These are phyloP conservation scores for Epirrhoe tristata DNA, from an alignment of 2,888 invertebrate species.

Conservation along the genomic window DNA sequence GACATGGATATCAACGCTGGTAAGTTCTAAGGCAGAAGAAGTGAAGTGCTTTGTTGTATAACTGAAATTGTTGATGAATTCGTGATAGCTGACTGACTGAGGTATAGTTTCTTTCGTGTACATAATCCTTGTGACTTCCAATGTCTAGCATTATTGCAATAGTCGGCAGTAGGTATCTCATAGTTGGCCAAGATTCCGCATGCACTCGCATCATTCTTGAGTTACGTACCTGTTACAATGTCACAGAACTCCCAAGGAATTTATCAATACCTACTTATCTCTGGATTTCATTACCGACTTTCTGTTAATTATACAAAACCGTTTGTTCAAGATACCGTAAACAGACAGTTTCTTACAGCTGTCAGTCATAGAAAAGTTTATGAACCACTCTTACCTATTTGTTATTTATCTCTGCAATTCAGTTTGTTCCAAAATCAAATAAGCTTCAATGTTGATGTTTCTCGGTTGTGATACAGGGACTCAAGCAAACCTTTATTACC, in stretches of 20 bases:
- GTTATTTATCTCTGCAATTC: conserved; percentile 10
- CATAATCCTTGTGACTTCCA: conserved; percentile 2
- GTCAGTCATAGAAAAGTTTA: conserved; percentile 15
- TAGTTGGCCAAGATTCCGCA: background rate
- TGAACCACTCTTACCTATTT: conserved; percentile 7
- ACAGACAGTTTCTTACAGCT: conserved; percentile 6
- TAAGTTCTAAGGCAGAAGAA: conserved; percentile 52
- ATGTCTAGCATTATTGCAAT: background rate
- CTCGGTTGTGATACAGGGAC: background rate
- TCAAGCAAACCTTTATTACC: background rate
- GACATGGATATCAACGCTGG: conserved; percentile 83
- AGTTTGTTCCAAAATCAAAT: conserved; percentile 1
- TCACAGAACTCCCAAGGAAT: conserved; percentile 6
- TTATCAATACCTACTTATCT: background rate
- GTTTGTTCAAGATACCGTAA: background rate
- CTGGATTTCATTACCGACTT: background rate
- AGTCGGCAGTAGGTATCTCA: background rate
- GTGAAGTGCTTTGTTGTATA: conserved; percentile 12
- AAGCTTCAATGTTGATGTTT: background rate
- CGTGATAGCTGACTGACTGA: conserved; percentile 29
- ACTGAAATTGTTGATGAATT: conserved; percentile 13
- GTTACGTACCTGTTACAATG: conserved; percentile 9
- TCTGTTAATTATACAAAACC: background rate
- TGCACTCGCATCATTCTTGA: background rate
- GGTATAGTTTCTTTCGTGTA: conserved; percentile 25